Conservation (phyloP, 2,797 vertebrate genomes). For the Cuculus canorus region DNA sequence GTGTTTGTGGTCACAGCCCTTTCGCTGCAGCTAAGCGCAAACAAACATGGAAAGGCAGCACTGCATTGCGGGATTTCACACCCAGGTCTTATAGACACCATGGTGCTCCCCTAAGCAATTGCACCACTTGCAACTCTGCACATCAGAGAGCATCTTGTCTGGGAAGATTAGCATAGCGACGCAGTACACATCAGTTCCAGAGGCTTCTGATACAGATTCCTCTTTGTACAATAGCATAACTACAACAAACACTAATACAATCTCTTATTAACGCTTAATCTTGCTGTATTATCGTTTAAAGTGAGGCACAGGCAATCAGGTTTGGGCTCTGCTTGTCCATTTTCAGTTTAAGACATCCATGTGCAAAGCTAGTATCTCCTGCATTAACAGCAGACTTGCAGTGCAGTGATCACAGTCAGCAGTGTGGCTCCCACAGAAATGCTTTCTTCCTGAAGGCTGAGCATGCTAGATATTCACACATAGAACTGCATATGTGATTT, state of each 20-base stretch:
- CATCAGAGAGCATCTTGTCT: not conserved
- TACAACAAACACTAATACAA: not conserved
- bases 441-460: not conserved
- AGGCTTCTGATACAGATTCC: not conserved
- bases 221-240: not conserved
- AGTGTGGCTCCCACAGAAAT: not conserved
- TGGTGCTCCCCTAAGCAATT: accelerated
- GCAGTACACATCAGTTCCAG: not conserved
- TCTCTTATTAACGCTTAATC: not conserved
- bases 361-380: not conserved
- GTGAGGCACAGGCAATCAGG: not conserved
- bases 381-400: not conserved
- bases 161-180: not conserved
- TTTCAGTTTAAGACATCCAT: not conserved
- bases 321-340: not conserved
- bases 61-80: not conserved
- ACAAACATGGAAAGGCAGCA: not conserved
- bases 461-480: not conserved
- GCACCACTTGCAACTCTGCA: not conserved
- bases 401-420: not conserved
- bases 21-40: accelerated
- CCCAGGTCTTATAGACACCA: not conserved
- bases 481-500: not conserved
- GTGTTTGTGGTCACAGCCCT: not conserved
- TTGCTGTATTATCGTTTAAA: not conserved